Evolutionary conservation across 2,888 invertebrate species (phyloP).

Genomic region (Dione juno): DNA sequence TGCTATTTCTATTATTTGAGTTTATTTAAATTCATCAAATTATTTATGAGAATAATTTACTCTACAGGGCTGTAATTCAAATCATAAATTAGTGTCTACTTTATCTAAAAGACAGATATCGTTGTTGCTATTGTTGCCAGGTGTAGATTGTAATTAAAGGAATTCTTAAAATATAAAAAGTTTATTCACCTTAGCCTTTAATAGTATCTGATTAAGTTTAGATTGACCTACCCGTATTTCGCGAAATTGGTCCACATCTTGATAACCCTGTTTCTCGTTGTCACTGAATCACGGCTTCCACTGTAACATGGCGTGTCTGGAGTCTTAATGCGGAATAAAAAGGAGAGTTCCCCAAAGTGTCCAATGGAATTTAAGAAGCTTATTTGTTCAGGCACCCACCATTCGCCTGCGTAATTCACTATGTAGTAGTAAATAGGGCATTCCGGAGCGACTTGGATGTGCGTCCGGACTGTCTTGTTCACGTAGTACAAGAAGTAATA

Average conservation of each 20-base stretch:
- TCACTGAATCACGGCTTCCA: constrained; percentile 68
- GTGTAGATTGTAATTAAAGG: neutral
- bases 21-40: too few species aligned
- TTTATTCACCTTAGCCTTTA: neutral
- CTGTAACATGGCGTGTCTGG: constrained; percentile 55
- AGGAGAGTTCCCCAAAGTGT: constrained; percentile 70
- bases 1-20: too few species aligned
- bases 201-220: too few species aligned
- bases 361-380: constrained; percentile 64
- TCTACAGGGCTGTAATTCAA: neutral
- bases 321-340: constrained; percentile 64
- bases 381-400: constrained; percentile 61
- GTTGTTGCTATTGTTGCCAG: neutral
- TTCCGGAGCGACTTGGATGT: constrained; percentile 62
- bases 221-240: constrained; percentile 69
- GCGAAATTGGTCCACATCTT: constrained; percentile 82
- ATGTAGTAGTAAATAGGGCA: constrained; percentile 72
- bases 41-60: neutral
- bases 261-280: constrained; percentile 65
- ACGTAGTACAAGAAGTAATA: constrained; percentile 73
- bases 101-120: neutral
- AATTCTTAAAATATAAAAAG: neutral
- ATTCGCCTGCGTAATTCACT: constrained; percentile 68
- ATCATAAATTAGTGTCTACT: constrained; percentile 1
- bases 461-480: constrained; percentile 69